Evolutionary conservation across 2,797 vertebrate genomes (phyloP), one percentile per base, ranked within the genome.

Genomic region (Chaetodon trifasciatus): DNA sequence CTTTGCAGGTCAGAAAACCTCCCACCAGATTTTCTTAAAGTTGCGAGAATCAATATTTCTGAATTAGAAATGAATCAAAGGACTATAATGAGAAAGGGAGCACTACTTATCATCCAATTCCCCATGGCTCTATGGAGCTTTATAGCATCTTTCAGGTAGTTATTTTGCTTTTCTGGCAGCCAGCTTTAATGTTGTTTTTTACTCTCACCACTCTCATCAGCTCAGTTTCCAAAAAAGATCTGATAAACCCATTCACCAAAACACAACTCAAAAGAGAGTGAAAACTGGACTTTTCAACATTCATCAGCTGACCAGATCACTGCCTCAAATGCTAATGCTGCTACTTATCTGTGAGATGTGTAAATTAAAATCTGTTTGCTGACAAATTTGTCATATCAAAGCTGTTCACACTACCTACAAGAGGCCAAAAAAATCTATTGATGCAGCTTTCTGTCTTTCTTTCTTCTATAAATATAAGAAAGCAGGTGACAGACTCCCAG

Each of bases 1-100:
- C 46, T 66, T 35, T 70, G 32, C 37, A 69, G 50, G 69, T 76
- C 24, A 78, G 19, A 73, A 73, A 77, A 57, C 37, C 44, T 81
- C 24, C 32, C 40, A 32, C 44, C 57, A 53, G 58, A 58, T 60
- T 32, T 6, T 53, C 35, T 15, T 23, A 4, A 7, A 57, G 5
- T 23, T 24, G 37, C 49, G 50, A 5, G 52, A 57, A 55, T 67
- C 35, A 17, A 24, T 24, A 62, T 15, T 46, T 63, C 63, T 24
- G 28, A 23, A 19, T 61, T 24, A 42, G 37, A 58, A 55, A 28
- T 47, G 28, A 56, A 65, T 39, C 40, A 39, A 56, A 47, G 28
- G 37, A 40, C 35, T 39, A 8, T 42, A 32, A 32, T 32, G 28
- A 32, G 28, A 32, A 32, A 32, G 28, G 28, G 28, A 32, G 28